Percentiles rank a stretch among this genome's conserved stretches.
phyloP scores from a whole-genome alignment of 2,113 vertebrate species.

The Ceyx cyanopectus region DNA sequence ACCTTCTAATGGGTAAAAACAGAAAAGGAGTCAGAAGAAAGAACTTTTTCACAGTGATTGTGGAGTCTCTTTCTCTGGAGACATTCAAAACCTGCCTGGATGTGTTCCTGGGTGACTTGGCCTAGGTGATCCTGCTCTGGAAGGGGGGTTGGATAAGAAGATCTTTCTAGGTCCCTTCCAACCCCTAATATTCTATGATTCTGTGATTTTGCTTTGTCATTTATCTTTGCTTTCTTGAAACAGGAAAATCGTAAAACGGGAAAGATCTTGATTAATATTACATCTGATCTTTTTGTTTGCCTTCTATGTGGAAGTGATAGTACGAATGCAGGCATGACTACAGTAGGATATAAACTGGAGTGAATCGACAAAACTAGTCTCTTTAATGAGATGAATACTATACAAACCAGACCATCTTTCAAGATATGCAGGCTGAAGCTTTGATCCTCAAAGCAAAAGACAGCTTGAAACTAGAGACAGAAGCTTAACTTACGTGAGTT shows the following conservation, averaged over 20 bases:
- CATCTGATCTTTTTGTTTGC: not conserved
- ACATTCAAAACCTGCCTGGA: too few species aligned
- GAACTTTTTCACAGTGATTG: too few species aligned
- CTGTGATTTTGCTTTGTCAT: not conserved
- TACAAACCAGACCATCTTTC: not conserved
- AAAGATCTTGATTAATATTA: not conserved
- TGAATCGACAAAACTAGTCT: not conserved
- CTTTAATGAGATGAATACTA: not conserved
- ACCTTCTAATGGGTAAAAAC: not conserved
- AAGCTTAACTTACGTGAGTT: not conserved
- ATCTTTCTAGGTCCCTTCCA: too few species aligned
- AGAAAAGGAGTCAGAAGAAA: not conserved
- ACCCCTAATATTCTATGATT: too few species aligned
- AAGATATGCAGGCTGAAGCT: not conserved
- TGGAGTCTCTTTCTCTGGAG: too few species aligned
- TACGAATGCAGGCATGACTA: not conserved
- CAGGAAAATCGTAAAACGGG: not conserved
- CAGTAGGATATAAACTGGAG: not conserved
- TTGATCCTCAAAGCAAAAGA: slow-evolving; percentile 39
- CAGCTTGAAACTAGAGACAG: not conserved
- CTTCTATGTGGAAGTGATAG: not conserved
- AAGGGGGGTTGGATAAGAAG: too few species aligned
- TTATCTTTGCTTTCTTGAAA: not conserved
- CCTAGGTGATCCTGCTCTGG: too few species aligned
- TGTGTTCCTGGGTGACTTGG: too few species aligned